Percentiles rank a stretch among this genome's conserved stretches.
Evolutionary conservation across 2,797 vertebrate species (phyloP).

Genomic region (Lutjanus campechanus): DNA sequence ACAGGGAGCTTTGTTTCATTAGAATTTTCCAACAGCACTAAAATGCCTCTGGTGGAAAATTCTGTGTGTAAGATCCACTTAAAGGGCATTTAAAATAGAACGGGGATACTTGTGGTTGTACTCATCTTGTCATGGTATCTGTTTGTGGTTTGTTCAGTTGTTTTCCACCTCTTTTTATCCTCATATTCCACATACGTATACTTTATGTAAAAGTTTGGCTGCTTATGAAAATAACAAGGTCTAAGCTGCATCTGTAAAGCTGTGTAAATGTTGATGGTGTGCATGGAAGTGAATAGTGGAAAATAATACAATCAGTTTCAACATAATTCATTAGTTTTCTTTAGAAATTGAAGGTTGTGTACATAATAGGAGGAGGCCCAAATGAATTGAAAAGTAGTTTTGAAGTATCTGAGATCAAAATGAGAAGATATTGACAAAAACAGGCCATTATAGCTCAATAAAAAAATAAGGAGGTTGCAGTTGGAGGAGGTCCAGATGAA

Average conservation of each 20-base stretch:
- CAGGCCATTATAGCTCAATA: too few relatives aligned
- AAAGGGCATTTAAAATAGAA: conserved; percentile 53
- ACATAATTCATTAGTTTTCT: too few relatives aligned
- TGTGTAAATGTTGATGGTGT: neutral
- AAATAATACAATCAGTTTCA: too few relatives aligned
- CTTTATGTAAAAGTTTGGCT: neutral
- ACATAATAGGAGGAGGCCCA: too few relatives aligned
- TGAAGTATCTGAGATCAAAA: too few relatives aligned
- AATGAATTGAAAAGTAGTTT: too few relatives aligned
- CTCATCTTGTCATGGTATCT: neutral
- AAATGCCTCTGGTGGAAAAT: conserved; percentile 56
- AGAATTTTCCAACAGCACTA: conserved; percentile 42
- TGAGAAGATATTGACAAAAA: too few relatives aligned
- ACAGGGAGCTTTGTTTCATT: conserved; percentile 64
- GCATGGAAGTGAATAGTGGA: too few relatives aligned
- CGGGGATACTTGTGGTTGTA: conserved; percentile 1
- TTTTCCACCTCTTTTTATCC: neutral
- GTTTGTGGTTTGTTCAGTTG: neutral
- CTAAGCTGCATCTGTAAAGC: neutral
- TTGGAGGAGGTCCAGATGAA: too few relatives aligned
- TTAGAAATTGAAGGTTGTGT: too few relatives aligned
- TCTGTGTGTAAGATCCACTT: conserved; percentile 47
- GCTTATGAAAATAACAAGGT: neutral
- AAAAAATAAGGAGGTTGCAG: too few relatives aligned
- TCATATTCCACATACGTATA: neutral